Base-by-base conservation (phyloP, 1,140 invertebrate species). In the Monomorium pharaonis region DNA sequence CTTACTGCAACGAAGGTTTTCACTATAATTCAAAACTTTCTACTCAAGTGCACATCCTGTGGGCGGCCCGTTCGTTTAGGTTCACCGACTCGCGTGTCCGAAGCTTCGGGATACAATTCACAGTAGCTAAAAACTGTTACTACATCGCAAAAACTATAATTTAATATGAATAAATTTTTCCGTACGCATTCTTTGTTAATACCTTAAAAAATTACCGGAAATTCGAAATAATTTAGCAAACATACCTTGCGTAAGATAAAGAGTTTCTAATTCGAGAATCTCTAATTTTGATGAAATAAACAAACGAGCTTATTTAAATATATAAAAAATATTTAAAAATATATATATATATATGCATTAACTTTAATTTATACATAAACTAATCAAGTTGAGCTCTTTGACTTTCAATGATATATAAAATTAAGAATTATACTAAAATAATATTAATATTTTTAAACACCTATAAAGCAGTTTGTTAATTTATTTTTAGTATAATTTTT, bases 1-100 rank as follows among this genome's bases (percentile, higher is more conserved):
- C 54, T 89, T 89, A 86, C 74, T 47, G 78, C 77, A 89, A 89
- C 69, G 88, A 89, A 89, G 84, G 85, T 89, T 93, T 93, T 93
- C 91, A 89, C 90, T 91, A 89, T 91, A 91, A 93, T 93, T 91
- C 75, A 84, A 91, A 91, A 89, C 91, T 92, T 92, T 91, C 91
- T 93, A 88, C 89, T 89, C 78, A 87, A 88, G 84, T 88, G 88
- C 87, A 90, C 92, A 91, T 93, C 90, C 91, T 92, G 93, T 93
- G 88, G 92, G 88, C 88, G 87, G 88, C 88, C 77, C 88, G 86
- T 62, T 67, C 86, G 89, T 91, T 86, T 90, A 86, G 92, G 89
- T 92, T 92, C 87, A 93, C 86, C 91, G 90, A 90, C 80, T 93
- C 81, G 76, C 85, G 72, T 89, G 88, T 89, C 84, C 88, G 87